Base-by-base conservation (phyloP, 2,888 invertebrate species). In the Nomada fabriciana region DNA sequence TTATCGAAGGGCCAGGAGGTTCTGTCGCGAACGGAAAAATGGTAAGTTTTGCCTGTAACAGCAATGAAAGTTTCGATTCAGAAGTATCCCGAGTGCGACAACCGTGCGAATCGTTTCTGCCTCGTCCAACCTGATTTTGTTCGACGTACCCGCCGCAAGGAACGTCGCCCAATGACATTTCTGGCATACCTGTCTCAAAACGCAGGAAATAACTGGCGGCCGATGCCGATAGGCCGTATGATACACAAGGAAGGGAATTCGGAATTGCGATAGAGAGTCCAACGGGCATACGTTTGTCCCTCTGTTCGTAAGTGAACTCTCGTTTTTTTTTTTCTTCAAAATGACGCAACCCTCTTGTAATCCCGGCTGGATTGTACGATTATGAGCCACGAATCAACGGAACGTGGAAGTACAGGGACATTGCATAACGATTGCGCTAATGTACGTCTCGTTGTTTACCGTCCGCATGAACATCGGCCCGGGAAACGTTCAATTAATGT, bases 381-480 rank as follows among this genome's bases (percentile, higher is more conserved):
- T 82, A 82, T 75, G 81, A 68, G 75, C 64, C 29, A 72, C 76
- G 75, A 82, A 63, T 87, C 84, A 79, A 83, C 83, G 63, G 83
- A 76, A 79, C 78, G 86, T 82, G 80, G 81, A 86, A 84, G 60
- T 76, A 72, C 23, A 53, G 61, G 36, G 63, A 18, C 50, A 23
- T 87, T 88, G 83, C 85, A 53, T 76, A 87, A 87, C 67, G 80
- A 80, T 88, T 88, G 86, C 83, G 83, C 42, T 80, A 81, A 84
- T 82, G 42, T 47, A 75, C 67, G 73, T 78, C 76, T 83, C 86
- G 87, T 87, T 81, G 86, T 86, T 84, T 73, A 83, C 76, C 61
- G 73, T 76, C 72, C 72, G 43, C 72, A 52, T 78, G 85, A 84
- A 79, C 81, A 75, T 76, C 75, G 75, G 72, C 64, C 78, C 71